A percentile compares a stretch with the other conserved stretches of the same genome.
Conservation (phyloP, 2,797 vertebrate species). For the Sebastes glaucus region DNA sequence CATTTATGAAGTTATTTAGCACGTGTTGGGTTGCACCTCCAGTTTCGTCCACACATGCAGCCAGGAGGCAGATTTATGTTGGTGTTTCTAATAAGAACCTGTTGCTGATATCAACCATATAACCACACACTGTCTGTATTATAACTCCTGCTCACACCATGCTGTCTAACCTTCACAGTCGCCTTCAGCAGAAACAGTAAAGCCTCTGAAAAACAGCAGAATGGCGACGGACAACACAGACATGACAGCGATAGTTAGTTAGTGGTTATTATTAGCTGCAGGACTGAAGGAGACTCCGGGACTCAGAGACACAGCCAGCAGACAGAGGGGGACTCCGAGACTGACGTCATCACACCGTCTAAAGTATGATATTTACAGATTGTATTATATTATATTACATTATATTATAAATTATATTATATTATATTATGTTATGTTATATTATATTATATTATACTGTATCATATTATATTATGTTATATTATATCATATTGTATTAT, state of each 20-base stretch:
- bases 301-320: neutral
- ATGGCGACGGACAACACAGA: slow-evolving; percentile 2
- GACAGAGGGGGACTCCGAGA: too few species aligned
- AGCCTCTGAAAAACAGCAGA: slow-evolving; percentile 51
- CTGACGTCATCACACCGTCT: too few species aligned
- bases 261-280: slow-evolving; percentile 17
- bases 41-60: neutral
- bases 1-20: neutral
- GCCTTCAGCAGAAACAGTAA: slow-evolving; percentile 44
- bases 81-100: neutral
- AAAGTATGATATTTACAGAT: fast-evolving
- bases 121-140: too few species aligned
- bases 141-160: slow-evolving; percentile 11
- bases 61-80: too few species aligned
- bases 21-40: neutral
- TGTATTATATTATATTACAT: too few species aligned
- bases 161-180: slow-evolving; percentile 78
- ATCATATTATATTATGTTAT: fast-evolving
- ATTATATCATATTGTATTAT: fast-evolving
- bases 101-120: neutral
- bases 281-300: neutral
- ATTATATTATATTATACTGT: too few species aligned
- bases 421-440: too few species aligned
- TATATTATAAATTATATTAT: fast-evolving
- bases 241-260: slow-evolving; percentile 5